Evolutionary conservation across 2,797 vertebrate genomes (phyloP).

Genomic region (Microcaecilia unicolor): DNA sequence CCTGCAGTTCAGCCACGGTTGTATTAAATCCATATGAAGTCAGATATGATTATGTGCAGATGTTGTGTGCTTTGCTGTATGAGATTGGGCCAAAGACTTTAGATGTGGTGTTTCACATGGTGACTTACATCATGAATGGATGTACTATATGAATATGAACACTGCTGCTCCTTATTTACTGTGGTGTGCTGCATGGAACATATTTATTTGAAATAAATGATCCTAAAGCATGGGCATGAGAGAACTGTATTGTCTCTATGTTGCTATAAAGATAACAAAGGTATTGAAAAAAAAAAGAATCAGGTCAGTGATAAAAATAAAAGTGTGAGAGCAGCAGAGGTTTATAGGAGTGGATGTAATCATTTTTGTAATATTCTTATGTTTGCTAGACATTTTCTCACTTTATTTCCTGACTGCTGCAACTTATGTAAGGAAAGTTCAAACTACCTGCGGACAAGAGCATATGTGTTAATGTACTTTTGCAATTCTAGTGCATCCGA

Average conservation of each 20-base stretch:
- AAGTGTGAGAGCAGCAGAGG: constrained; percentile 35
- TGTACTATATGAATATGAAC: constrained; percentile 56
- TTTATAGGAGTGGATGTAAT: constrained; percentile 30
- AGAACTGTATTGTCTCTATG: constrained; percentile 47
- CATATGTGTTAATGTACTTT: too few species aligned
- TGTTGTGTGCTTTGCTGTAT: constrained; percentile 53
- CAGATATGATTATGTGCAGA: constrained; percentile 65
- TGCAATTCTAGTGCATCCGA: too few species aligned
- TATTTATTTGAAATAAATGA: constrained; percentile 71
- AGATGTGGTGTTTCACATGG: constrained; percentile 64
- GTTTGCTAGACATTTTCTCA: constrained; percentile 45
- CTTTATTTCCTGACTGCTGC: too few species aligned
- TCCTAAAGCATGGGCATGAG: constrained; percentile 60
- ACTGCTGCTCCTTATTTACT: constrained; percentile 64
- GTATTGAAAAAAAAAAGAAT: constrained; percentile 42
- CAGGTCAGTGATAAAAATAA: constrained; percentile 36
- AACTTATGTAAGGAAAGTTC: too few species aligned
- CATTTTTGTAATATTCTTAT: constrained; percentile 46
- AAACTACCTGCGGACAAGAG: too few species aligned
- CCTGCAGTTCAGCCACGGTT: constrained; percentile 49
- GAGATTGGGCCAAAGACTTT: constrained; percentile 54
- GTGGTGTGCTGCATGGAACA: constrained; percentile 63
- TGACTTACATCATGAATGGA: constrained; percentile 62
- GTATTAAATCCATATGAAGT: constrained; percentile 66
- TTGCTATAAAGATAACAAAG: constrained; percentile 43